Conservation (phyloP, 2,888 invertebrate species). For the Cyclophora albipunctata region DNA sequence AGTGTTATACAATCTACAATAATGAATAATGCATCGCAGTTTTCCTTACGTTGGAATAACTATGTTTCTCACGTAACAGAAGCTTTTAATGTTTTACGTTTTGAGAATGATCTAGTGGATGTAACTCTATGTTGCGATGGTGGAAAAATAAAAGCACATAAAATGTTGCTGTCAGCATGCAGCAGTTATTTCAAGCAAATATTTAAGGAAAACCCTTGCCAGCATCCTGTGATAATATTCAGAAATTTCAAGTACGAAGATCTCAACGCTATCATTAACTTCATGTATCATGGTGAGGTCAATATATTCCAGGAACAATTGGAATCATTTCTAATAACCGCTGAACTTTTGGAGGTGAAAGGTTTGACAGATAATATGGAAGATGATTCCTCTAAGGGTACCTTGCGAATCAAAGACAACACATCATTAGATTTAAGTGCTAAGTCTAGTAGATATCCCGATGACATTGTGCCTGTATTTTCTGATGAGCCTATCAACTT, state of each 20-base stretch:
- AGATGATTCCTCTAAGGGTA: slow-evolving; percentile 54
- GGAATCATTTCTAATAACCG: slow-evolving; percentile 85
- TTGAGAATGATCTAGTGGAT: slow-evolving; percentile 84
- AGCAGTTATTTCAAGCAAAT: slow-evolving; percentile 86
- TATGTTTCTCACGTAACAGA: slow-evolving; percentile 86
- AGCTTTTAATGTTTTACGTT: slow-evolving; percentile 83
- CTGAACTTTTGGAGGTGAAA: slow-evolving; percentile 84
- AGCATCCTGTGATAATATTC: slow-evolving; percentile 87
- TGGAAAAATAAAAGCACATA: slow-evolving; percentile 87
- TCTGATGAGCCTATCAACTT: slow-evolving; percentile 66
- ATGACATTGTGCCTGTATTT: slow-evolving; percentile 43
- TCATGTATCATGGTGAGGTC: slow-evolving; percentile 90
- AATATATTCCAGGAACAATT: slow-evolving; percentile 87
- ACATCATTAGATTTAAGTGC: slow-evolving; percentile 63
- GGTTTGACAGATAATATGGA: slow-evolving; percentile 80
- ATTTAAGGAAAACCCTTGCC: slow-evolving; percentile 85
- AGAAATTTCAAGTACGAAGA: slow-evolving; percentile 86
- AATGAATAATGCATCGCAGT: slow-evolving; percentile 82
- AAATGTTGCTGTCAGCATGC: slow-evolving; percentile 89
- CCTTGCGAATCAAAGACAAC: slow-evolving; percentile 48
- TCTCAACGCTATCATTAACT: slow-evolving; percentile 84
- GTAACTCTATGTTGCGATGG: slow-evolving; percentile 91
- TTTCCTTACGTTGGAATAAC: slow-evolving; percentile 91
- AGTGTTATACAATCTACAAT: slow-evolving; percentile 6
- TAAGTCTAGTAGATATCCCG: slow-evolving; percentile 46